Evolutionary conservation across 1,140 invertebrate species (phyloP).

Genomic region (Maconellicoccus hirsutus): DNA sequence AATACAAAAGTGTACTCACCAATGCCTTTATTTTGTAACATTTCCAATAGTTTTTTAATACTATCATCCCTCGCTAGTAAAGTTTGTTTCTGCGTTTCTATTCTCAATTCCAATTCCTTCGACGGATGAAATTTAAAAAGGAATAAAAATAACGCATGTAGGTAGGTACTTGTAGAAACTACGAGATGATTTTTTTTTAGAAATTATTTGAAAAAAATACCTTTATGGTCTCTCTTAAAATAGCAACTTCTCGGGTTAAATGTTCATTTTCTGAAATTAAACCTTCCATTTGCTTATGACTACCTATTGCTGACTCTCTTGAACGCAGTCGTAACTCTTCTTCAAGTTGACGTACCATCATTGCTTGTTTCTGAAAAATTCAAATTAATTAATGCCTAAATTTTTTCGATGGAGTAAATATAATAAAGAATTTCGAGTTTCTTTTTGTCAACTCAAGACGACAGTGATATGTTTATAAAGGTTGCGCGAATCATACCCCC

Average conservation of each 20-base stretch:
- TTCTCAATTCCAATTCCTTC: conserved; percentile 85
- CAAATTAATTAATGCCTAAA: neutral
- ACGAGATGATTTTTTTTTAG: too few species aligned
- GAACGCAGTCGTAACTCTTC: conserved; percentile 76
- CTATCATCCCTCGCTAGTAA: conserved; percentile 89
- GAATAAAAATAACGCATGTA: too few species aligned
- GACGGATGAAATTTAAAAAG: too few species aligned
- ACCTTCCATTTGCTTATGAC: conserved; percentile 84
- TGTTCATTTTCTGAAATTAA: conserved; percentile 90
- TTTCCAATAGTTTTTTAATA: conserved; percentile 96
- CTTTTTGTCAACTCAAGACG: too few species aligned
- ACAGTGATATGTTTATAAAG: too few species aligned
- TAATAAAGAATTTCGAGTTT: too few species aligned
- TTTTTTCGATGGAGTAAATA: neutral
- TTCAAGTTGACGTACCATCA: conserved; percentile 84
- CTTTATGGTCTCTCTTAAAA: conserved; percentile 89
- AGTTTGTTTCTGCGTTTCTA: conserved; percentile 97
- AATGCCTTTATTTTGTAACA: conserved; percentile 94
- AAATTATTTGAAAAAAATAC: too few species aligned
- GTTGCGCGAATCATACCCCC: too few species aligned
- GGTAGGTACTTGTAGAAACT: too few species aligned
- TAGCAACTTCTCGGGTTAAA: conserved; percentile 84
- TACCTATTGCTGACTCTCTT: conserved; percentile 72
- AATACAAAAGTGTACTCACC: conserved; percentile 48
- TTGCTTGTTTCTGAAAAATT: conserved; percentile 80